Base-by-base conservation (phyloP, 2,888 invertebrate species). In the Andrena hattorfiana region DNA sequence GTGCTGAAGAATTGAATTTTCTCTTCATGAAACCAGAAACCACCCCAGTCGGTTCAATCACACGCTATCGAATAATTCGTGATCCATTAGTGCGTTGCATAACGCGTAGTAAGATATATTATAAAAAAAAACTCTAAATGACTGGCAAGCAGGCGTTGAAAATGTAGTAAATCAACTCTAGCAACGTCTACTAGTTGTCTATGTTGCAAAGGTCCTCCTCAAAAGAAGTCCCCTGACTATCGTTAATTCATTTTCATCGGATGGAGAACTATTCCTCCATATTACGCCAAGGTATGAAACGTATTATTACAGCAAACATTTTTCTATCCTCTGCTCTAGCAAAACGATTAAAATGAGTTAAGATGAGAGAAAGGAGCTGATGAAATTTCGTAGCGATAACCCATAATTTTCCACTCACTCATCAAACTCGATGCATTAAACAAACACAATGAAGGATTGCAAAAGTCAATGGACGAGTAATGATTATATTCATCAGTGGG, bases 181-280 rank as follows among this genome's bases (percentile, higher is more conserved):
- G 4, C 30, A 54, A 10, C 49, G 28, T 23, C 49, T 56, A 23
- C 3, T 10, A 56, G 26, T 10, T 26, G 23, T 56, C 23, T 56
- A 56, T 23, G 10, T 56, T 56, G 20, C 23, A 56, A 20, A 56
- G 56, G 23, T 26, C 26, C 23, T 26, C 23, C 56, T 56, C 10
- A 26, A 56, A 13, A 42, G 42, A 16, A 76, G 85, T 85, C 76
- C 83, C 80, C 85, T 83, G 66, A n/a, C 30, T 71, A 54, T 80
- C 78, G 77, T 83, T 80, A 67, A 76, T 5, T 42, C 42, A 42
- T 42, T 16, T 42, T 42, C 42, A 16, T 42, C 16, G 1, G 5
- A 5, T 16, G 5, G 1, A 42, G 42, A 13, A 42, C 13, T 13
- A 13, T 13, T 42, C 13, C 42, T 42, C 16, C 42, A 42, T 42